Evolutionary conservation across 92 coral and sea anemone genomes (phyloP), one percentile per base, ranked within the genome.

Genomic region (Phenganax stokvisi): DNA sequence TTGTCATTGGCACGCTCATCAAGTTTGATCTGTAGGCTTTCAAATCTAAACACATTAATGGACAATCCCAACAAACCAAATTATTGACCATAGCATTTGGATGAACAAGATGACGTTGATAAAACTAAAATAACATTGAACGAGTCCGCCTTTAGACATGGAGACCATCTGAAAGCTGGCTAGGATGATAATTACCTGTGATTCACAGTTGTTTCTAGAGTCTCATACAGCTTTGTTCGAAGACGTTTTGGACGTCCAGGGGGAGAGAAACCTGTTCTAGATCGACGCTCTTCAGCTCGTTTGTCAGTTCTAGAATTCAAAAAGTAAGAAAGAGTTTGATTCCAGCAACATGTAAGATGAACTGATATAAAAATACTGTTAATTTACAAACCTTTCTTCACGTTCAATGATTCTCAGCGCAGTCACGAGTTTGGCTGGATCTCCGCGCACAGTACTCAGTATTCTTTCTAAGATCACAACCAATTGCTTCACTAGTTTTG

Each of bases 351-450:
- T 1, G n/a, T 59, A 37, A 13, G 28, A 9, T 9, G 71, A 44
- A 9, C 28, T 11, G n/a, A 27, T 10, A 65, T 65, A 9, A 65
- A 10, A 65, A 44, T 65, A 72, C 0, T 72, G 77, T 13, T 13
- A 47, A 55, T 29, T n/a, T 87, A 25, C 37, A 17, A 64, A 94
- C 98, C 98, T 90, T 29, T 92, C 91, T 61, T 94, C 98, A 37
- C 98, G 86, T 71, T 94, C 98, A 47, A 94, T 87, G 54, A 94
- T 94, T 77, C 98, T 90, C 9, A 94, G 83, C 3, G 91, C 98
- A 1, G 98, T 94, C 59, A 94, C 98, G n/a, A 94, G 88, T 75
- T 94, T 92, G 8, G 94, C 98, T 3, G 98, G 98, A 69, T 94
- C 98, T 79, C 97, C 90, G 12, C 97, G 91, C 10, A 94, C 98